These are phyloP conservation scores for Diplolepis rosae DNA, from an alignment of 2,888 invertebrate genomes.

Conservation along the genomic window DNA sequence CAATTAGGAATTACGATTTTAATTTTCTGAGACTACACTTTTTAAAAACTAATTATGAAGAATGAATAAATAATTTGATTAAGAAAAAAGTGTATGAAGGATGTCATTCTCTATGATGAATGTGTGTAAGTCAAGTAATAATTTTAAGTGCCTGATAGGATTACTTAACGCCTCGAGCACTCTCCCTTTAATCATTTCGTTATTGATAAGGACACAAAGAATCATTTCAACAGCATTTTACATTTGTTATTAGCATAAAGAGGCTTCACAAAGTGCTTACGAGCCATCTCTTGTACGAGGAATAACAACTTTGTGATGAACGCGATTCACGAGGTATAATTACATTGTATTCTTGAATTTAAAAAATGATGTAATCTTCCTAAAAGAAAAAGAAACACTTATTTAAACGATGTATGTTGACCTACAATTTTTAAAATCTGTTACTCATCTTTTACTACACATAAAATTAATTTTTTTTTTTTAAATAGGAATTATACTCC, in stretches of 20 bases:
- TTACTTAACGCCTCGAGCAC: conserved; percentile 19
- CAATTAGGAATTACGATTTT: no score
- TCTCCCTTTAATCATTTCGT: conserved; percentile 23
- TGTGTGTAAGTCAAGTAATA: conserved; percentile 25
- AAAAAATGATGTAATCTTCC: background rate
- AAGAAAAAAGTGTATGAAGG: background rate
- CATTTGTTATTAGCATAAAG: conserved; percentile 10
- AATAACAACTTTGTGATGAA: conserved; percentile 22
- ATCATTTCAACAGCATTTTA: conserved; percentile 29
- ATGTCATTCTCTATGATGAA: conserved; percentile 10
- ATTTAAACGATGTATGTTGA: no score
- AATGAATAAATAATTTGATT: background rate
- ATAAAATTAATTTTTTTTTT: no score
- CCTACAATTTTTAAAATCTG: no score
- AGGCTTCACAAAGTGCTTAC: background rate
- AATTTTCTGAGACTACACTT: no score
- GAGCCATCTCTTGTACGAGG: conserved; percentile 2
- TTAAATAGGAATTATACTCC: no score
- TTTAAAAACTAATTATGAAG: no score
- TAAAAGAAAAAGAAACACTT: background rate
- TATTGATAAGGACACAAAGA: conserved; percentile 30
- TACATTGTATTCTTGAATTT: background rate
- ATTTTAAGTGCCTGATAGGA: conserved; percentile 6
- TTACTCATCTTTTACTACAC: no score
- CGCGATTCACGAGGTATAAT: conserved; percentile 17